A percentile compares a stretch with the other conserved stretches of the same genome.
Evolutionary conservation across 1,140 invertebrate species (phyloP).

Genomic region (Bacillus rossius): DNA sequence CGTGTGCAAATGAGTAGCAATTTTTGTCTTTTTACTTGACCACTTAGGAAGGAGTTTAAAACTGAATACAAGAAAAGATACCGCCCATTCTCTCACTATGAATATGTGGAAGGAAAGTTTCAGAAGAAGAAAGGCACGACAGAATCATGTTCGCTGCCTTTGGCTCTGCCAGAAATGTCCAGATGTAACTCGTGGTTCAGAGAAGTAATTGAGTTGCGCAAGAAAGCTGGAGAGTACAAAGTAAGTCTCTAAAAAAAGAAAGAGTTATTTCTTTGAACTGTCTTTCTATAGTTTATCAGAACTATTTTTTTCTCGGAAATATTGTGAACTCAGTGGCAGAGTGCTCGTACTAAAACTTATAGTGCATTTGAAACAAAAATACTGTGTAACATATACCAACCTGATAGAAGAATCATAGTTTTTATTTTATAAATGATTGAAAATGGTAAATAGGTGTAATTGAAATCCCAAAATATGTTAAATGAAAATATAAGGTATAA

Average conservation of each 20-base stretch:
- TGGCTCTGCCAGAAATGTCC: constrained; percentile 5
- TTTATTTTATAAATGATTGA: too few relatives aligned
- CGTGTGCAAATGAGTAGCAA: neutral
- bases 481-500: too few relatives aligned
- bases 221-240: constrained; percentile 89
- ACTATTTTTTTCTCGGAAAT: too few relatives aligned
- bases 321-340: too few relatives aligned
- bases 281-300: too few relatives aligned
- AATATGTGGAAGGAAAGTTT: constrained; percentile 69
- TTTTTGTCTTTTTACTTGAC: constrained; percentile 11
- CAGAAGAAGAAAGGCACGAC: constrained; percentile 41
- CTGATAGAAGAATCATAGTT: too few relatives aligned
- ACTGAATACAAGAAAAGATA: constrained; percentile 76
- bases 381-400: too few relatives aligned
- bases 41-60: constrained; percentile 43
- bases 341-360: too few relatives aligned
- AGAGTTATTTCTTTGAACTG: too few relatives aligned
- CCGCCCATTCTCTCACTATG: constrained; percentile 75
- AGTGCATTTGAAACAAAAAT: too few relatives aligned
- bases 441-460: too few relatives aligned
- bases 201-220: constrained; percentile 79
- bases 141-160: constrained; percentile 5
- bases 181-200: constrained; percentile 62
- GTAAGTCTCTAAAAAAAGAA: constrained; percentile 44
- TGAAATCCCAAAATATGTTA: too few relatives aligned